A percentile compares a stretch with the other conserved stretches of the same genome.
Evolutionary conservation across 2,797 vertebrate genomes (phyloP).

Genomic region (Pterois miles): DNA sequence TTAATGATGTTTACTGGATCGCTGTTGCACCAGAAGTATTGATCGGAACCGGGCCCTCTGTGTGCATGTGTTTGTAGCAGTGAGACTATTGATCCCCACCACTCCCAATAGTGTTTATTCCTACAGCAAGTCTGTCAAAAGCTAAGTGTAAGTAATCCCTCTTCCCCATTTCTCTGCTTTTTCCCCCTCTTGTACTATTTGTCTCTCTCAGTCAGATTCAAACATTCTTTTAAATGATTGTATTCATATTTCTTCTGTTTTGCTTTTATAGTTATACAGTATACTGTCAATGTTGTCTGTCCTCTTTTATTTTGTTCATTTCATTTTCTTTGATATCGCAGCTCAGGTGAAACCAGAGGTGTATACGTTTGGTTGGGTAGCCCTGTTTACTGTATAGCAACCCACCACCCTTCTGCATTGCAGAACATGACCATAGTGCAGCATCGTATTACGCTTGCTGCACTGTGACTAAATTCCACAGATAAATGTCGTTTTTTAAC

Average conservation of each 20-base stretch:
- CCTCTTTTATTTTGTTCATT: constrained; percentile 9
- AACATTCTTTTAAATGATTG: constrained; percentile 25
- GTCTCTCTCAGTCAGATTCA: constrained; percentile 48
- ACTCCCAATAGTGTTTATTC: constrained; percentile 76
- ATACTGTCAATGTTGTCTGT: constrained; percentile 11
- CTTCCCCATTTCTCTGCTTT: constrained; percentile 38
- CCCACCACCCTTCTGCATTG: not conserved
- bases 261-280: constrained; percentile 10
- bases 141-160: constrained; percentile 77
- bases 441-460: constrained; percentile 32
- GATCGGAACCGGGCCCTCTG: constrained; percentile 52
- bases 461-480: constrained; percentile 41
- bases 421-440: constrained; percentile 18
- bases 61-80: constrained; percentile 56
- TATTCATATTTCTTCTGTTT: constrained; percentile 6
- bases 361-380: not conserved
- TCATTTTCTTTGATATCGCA: constrained; percentile 16
- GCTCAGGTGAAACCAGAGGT: not conserved
- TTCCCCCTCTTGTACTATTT: constrained; percentile 31
- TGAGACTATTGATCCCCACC: constrained; percentile 72
- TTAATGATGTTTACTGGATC: constrained; percentile 79
- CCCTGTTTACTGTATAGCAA: not conserved
- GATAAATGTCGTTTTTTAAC: constrained; percentile 21
- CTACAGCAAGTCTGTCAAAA: constrained; percentile 76
- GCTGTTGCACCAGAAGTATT: constrained; percentile 68